Percentiles rank a stretch among this genome's conserved stretches.
phyloP scores from a whole-genome alignment of 2,888 invertebrate genomes.

The Frankliniella fusca region DNA sequence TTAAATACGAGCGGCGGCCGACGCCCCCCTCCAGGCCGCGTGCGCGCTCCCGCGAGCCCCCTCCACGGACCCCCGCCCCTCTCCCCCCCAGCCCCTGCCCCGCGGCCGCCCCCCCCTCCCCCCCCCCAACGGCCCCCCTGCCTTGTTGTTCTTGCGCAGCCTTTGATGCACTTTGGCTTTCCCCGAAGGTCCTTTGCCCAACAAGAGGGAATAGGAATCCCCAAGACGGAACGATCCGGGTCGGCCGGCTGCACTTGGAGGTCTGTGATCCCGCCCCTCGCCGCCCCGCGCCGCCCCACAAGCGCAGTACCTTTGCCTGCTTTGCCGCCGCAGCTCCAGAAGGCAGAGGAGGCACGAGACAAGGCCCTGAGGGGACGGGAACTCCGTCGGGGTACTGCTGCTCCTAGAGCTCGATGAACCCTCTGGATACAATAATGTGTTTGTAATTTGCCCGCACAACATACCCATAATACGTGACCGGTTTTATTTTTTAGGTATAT shows the following conservation, averaged over 20 bases:
- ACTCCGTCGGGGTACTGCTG: too few species aligned
- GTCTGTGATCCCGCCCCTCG: not conserved
- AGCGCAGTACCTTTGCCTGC: too few species aligned
- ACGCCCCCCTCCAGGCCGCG: not conserved
- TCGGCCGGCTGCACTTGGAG: not conserved
- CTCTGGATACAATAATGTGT: too few species aligned
- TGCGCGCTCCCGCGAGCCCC: not conserved
- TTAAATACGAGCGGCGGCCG: conserved; percentile 15
- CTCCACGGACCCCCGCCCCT: not conserved
- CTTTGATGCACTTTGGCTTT: conserved; percentile 19
- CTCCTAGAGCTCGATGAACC: too few species aligned
- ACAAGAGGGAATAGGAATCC: not conserved
- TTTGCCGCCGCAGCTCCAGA: too few species aligned
- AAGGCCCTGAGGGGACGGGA: too few species aligned
- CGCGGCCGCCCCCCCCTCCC: not conserved
- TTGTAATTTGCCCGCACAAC: too few species aligned
- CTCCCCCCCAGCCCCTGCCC: not conserved
- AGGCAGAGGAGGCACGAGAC: too few species aligned
- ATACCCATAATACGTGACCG: too few species aligned
- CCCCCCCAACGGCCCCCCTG: not conserved
- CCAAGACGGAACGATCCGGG: not conserved
- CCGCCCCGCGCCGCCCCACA: too few species aligned
- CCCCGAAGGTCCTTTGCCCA: conserved; percentile 18
- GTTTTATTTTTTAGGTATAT: too few species aligned
- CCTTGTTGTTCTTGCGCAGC: conserved; percentile 12